phyloP scores from a whole-genome alignment of 92 coral and sea anemone species.

The Scolanthus callimorphus region DNA sequence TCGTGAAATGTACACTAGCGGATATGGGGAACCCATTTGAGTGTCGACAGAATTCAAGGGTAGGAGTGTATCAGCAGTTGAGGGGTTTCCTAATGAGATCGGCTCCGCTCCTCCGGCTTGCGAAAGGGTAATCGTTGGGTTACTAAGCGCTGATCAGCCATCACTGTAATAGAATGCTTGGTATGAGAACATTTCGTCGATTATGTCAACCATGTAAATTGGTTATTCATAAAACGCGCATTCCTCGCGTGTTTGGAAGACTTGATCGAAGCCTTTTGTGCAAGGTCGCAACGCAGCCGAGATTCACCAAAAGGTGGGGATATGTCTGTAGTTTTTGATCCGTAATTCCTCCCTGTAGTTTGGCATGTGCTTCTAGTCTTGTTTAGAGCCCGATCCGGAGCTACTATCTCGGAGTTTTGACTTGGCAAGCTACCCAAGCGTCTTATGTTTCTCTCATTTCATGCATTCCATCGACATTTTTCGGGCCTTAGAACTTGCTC shows the following conservation, averaged over 20 bases:
- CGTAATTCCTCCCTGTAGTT: background rate
- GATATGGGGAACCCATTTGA: background rate
- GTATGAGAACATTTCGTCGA: constrained; percentile 43
- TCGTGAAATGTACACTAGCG: too few relatives aligned
- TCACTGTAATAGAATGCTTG: constrained; percentile 49
- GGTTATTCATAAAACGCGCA: constrained; percentile 38
- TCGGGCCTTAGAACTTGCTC: constrained; percentile 31
- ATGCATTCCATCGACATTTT: constrained; percentile 76
- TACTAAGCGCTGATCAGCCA: constrained; percentile 25
- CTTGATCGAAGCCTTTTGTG: constrained; percentile 9
- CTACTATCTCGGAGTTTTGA: background rate
- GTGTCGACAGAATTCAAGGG: too few relatives aligned
- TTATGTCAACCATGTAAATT: constrained; percentile 14
- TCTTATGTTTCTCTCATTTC: constrained; percentile 67
- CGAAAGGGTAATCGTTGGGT: constrained; percentile 8
- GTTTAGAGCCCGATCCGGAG: background rate
- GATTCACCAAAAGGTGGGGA: constrained; percentile 17
- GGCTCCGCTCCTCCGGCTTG: background rate
- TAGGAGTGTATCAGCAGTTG: background rate
- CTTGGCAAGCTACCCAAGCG: constrained; percentile 3
- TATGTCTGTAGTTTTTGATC: background rate
- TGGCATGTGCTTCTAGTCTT: background rate
- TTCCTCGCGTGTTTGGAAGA: constrained; percentile 31
- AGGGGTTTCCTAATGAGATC: background rate
- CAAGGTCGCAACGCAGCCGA: constrained; percentile 8